A percentile compares a stretch with the other conserved stretches of the same genome.
phyloP scores from a whole-genome alignment of 2,797 vertebrate species.

The Centropyge bicolor region DNA sequence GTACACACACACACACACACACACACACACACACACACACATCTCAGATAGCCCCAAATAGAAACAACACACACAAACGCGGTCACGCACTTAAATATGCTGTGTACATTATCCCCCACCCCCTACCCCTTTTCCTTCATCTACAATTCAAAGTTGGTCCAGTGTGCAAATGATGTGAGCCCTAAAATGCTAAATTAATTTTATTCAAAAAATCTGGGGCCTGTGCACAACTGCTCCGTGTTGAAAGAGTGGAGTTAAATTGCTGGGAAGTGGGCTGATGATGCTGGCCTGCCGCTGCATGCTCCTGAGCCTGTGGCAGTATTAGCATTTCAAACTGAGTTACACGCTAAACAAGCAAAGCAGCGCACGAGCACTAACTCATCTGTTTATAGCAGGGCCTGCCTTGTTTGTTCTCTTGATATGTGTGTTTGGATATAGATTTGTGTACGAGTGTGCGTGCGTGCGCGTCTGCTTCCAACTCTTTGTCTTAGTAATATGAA shows the following conservation, averaged over 20 bases:
- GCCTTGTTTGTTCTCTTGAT: slow-evolving; percentile 63
- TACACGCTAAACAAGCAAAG: slow-evolving; percentile 83
- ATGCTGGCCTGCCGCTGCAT: slow-evolving; percentile 57
- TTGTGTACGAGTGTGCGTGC: slow-evolving; percentile 8
- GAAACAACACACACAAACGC: slow-evolving; percentile 19
- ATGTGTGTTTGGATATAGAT: slow-evolving; percentile 35
- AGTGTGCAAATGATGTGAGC: slow-evolving; percentile 70
- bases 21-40: slow-evolving; percentile 16
- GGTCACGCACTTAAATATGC: slow-evolving; percentile 33
- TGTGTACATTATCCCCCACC: slow-evolving; percentile 9
- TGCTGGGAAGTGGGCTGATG: slow-evolving; percentile 69
- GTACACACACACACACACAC: slow-evolving; percentile 11
- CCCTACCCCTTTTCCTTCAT: slow-evolving; percentile 46
- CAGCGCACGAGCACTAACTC: slow-evolving; percentile 59
- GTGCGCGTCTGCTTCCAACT: slow-evolving; percentile 35
- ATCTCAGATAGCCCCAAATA: slow-evolving; percentile 20
- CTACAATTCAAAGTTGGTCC: slow-evolving; percentile 79
- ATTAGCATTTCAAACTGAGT: slow-evolving; percentile 87
- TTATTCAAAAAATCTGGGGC: slow-evolving; percentile 78
- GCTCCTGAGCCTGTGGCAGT: slow-evolving; percentile 71
- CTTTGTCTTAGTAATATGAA: slow-evolving; percentile 57
- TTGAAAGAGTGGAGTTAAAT: slow-evolving; percentile 74
- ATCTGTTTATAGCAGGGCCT: slow-evolving; percentile 65
- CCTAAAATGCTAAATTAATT: slow-evolving; percentile 81
- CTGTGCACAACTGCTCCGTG: slow-evolving; percentile 57